Evolutionary conservation across 2,888 invertebrate genomes (phyloP).

Genomic region (Ophraella communa): DNA sequence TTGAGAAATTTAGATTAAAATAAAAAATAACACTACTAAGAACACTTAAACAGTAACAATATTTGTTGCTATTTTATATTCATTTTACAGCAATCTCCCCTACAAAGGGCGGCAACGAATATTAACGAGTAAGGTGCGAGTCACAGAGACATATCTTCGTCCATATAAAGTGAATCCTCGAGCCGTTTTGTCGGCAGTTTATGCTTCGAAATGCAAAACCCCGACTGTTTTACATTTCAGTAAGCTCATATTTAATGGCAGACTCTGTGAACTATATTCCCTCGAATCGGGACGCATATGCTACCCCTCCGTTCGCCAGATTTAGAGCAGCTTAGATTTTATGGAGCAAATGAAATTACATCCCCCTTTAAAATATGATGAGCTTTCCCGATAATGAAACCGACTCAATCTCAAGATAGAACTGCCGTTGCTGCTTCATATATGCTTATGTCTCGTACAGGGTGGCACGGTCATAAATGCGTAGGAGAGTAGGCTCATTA

Average conservation of each 20-base stretch:
- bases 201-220: constrained; percentile 62
- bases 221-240: constrained; percentile 63
- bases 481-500: not conserved
- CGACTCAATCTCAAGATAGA: constrained; percentile 54
- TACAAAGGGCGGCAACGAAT: constrained; percentile 48
- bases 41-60: too few relatives aligned
- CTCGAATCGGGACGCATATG: constrained; percentile 58
- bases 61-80: constrained; percentile 14
- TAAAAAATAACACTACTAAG: too few relatives aligned
- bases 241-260: constrained; percentile 63
- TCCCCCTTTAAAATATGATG: constrained; percentile 63
- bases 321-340: constrained; percentile 62
- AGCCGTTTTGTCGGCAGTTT: constrained; percentile 62
- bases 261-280: constrained; percentile 60
- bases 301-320: constrained; percentile 58
- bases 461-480: not conserved
- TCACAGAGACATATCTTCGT: constrained; percentile 50
- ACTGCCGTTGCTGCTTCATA: constrained; percentile 32
- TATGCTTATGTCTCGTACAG: constrained; percentile 15
- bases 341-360: constrained; percentile 63
- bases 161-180: constrained; percentile 60
- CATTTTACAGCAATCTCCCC: constrained; percentile 30
- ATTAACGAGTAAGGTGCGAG: constrained; percentile 54
- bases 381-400: constrained; percentile 63
- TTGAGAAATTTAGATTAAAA: too few relatives aligned